Evolutionary conservation across 37 sponge, comb jelly and placozoan species (phyloP).

Genomic region (Aplysina aerophoba): DNA sequence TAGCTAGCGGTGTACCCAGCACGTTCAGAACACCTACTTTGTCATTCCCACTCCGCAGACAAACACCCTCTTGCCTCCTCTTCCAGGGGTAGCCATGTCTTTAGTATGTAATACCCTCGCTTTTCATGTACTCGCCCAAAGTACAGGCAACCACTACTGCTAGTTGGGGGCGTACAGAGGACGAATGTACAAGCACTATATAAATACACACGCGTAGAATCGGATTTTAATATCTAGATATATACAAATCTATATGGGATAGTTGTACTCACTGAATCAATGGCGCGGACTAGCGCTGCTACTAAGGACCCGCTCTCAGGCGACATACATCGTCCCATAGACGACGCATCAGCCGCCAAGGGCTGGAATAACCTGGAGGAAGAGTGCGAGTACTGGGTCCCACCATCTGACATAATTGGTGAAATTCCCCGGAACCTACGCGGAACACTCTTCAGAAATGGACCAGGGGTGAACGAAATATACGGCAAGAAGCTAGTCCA

Average conservation of each 20-base stretch:
- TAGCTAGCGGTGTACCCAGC: no score
- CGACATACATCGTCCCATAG: conserved; percentile 52
- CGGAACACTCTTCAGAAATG: conserved; percentile 85
- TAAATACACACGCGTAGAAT: no score
- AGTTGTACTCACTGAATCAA: no score
- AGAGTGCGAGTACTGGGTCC: conserved; percentile 81
- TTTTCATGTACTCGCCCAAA: neutral
- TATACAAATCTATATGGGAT: no score
- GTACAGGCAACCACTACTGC: no score
- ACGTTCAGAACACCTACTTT: conserved; percentile 58
- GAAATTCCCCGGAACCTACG: conserved; percentile 55
- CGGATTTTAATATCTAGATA: no score
- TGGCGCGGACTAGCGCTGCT: no score
- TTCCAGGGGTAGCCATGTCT: neutral
- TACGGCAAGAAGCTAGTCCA: conserved; percentile 82
- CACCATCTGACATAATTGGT: conserved; percentile 71
- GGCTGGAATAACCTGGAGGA: conserved; percentile 69
- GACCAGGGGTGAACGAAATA: conserved; percentile 84
- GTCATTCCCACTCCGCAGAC: conserved; percentile 76
- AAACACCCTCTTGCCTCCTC: conserved; percentile 18
- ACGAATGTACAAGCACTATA: no score
- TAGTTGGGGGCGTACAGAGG: no score
- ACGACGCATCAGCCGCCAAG: conserved; percentile 22
- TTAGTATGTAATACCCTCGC: neutral
- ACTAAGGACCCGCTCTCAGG: neutral